Conservation (phyloP, 1,140 invertebrate species). For the Physella acuta region DNA sequence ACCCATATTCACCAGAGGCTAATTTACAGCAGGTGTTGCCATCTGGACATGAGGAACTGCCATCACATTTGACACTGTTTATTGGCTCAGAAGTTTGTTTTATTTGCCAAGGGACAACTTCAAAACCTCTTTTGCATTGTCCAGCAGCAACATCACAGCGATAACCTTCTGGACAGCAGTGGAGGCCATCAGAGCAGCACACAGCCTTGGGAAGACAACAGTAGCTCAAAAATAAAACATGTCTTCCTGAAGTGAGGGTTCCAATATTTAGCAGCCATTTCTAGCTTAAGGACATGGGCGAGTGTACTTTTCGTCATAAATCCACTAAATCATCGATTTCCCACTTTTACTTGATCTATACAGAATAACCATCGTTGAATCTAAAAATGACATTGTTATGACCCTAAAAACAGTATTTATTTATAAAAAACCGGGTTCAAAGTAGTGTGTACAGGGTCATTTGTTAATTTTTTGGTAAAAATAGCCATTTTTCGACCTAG, state of each 20-base stretch:
- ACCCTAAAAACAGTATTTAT: too few species aligned
- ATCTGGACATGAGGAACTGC: slow-evolving; percentile 50
- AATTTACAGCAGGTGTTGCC: slow-evolving; percentile 58
- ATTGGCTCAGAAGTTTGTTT: slow-evolving; percentile 30
- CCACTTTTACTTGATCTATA: too few species aligned
- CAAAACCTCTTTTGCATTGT: slow-evolving; percentile 23
- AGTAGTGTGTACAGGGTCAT: too few species aligned
- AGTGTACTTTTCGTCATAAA: too few species aligned
- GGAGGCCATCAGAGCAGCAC: slow-evolving; percentile 48
- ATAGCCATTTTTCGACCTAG: too few species aligned
- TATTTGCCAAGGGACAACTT: slow-evolving; percentile 28
- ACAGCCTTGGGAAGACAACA: slow-evolving; percentile 39
- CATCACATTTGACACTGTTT: slow-evolving; percentile 37
- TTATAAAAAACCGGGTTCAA: too few species aligned
- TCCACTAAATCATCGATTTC: too few species aligned
- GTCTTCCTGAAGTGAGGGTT: neutral
- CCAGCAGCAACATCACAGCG: slow-evolving; percentile 29
- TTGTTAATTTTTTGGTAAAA: too few species aligned
- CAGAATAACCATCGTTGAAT: too few species aligned
- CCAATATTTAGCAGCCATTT: neutral
- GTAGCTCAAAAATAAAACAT: neutral
- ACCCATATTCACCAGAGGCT: slow-evolving; percentile 49
- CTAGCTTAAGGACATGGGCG: too few species aligned
- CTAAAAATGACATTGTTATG: too few species aligned
- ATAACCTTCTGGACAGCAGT: slow-evolving; percentile 49